These are phyloP conservation scores for Enteromius argenteus DNA, from an alignment of 2,797 vertebrate genomes.

Conservation along the genomic window DNA sequence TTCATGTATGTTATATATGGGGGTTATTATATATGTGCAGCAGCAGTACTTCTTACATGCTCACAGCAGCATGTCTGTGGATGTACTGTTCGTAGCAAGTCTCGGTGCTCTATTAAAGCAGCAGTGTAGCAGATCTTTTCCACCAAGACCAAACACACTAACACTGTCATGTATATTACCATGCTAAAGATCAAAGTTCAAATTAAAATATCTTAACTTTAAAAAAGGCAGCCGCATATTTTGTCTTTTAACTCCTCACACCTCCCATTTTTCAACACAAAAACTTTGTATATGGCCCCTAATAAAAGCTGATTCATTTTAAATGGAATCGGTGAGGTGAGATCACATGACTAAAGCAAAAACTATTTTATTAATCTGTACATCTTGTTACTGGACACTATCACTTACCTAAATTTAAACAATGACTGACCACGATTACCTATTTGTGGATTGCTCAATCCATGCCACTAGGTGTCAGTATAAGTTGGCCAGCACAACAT, in stretches of 20 bases:
- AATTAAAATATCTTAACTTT: neutral
- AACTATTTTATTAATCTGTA: neutral
- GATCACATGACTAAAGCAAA: neutral
- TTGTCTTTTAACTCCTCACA: neutral
- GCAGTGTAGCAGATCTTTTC: neutral
- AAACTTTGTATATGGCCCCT: neutral
- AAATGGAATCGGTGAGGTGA: neutral
- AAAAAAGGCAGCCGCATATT: neutral
- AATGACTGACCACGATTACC: neutral
- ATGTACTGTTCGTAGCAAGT: neutral
- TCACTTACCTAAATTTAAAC: neutral
- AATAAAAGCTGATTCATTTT: too few relatives aligned
- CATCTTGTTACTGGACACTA: neutral
- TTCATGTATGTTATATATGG: neutral
- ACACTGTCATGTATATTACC: neutral
- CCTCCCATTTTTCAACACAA: neutral
- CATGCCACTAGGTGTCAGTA: constrained; percentile 21
- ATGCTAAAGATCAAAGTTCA: neutral
- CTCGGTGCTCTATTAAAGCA: neutral
- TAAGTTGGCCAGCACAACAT: neutral
- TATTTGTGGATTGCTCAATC: neutral
- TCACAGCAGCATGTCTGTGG: neutral
- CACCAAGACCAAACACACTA: neutral
- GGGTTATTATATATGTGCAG: neutral
- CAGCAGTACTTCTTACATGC: neutral